A percentile compares a stretch with the other conserved stretches of the same genome.
Conservation (phyloP, 2,113 vertebrate genomes). For the Triplophysa rosa region DNA sequence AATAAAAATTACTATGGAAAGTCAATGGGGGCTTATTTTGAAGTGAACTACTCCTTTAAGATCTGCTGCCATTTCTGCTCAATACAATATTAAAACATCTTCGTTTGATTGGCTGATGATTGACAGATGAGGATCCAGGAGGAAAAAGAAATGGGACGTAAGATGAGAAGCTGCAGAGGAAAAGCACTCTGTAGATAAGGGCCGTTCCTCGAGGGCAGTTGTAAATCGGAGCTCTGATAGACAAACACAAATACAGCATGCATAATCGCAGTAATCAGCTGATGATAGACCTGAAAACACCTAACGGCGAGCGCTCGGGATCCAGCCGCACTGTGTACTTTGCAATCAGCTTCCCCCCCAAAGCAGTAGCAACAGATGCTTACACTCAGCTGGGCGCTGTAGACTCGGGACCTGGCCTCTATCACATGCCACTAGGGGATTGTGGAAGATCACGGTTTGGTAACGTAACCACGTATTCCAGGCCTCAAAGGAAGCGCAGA, state of each 20-base stretch:
- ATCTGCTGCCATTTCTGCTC: too few species aligned
- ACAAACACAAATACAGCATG: slow-evolving; percentile 23
- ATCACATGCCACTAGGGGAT: slow-evolving; percentile 9
- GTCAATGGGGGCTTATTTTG: too few species aligned
- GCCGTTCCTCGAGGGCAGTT: slow-evolving; percentile 21
- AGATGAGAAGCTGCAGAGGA: neutral
- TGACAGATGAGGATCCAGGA: neutral
- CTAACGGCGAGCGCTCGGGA: neutral
- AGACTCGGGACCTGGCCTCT: neutral
- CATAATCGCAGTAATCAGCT: slow-evolving; percentile 45
- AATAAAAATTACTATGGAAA: too few species aligned
- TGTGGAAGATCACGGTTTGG: slow-evolving; percentile 38
- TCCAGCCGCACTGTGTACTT: neutral
- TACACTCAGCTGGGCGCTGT: slow-evolving; percentile 6
- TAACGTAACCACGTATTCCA: slow-evolving; percentile 49
- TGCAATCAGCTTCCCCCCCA: slow-evolving; percentile 12
- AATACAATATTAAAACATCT: neutral
- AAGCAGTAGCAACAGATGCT: slow-evolving; percentile 14
- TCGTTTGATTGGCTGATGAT: neutral
- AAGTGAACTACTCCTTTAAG: too few species aligned
- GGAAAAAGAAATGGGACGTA: neutral
- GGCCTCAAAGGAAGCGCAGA: slow-evolving; percentile 36
- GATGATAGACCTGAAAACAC: slow-evolving; percentile 20
- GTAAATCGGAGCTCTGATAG: slow-evolving; percentile 11
- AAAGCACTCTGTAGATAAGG: slow-evolving; percentile 2